Conservation (phyloP, 2,113 vertebrate genomes). For the Psephotus haematonotus region DNA sequence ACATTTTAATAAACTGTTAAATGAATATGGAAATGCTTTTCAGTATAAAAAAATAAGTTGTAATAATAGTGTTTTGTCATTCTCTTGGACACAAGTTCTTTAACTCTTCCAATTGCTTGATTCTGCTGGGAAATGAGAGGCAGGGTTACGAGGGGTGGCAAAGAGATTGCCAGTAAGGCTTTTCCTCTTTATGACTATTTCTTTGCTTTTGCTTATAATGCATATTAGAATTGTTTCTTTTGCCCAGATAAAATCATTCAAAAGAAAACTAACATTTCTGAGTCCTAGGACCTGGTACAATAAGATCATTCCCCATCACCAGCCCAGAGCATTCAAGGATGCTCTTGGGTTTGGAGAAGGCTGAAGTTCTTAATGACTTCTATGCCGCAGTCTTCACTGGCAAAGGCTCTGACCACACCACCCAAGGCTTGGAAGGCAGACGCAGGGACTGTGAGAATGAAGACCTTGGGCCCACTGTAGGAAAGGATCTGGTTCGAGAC, state of each 20-base stretch:
- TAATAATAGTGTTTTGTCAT: neutral
- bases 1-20: neutral
- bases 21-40: neutral
- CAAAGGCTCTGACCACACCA: too few species aligned
- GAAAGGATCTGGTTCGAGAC: too few species aligned
- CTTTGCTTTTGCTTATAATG: neutral
- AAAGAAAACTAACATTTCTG: neutral
- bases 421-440: too few species aligned
- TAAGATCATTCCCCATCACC: accelerated
- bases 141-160: too few species aligned
- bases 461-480: too few species aligned
- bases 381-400: too few species aligned
- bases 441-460: too few species aligned
- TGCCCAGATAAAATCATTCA: neutral
- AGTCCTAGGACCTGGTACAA: neutral
- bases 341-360: too few species aligned
- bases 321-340: neutral
- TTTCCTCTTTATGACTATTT: neutral
- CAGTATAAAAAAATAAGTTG: neutral
- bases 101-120: neutral
- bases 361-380: too few species aligned
- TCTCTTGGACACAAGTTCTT: neutral
- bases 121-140: neutral
- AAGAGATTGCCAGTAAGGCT: neutral
- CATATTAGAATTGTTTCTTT: neutral